These are phyloP conservation scores for Cecidostiba fungosa DNA, from an alignment of 2,888 invertebrate genomes.

Conservation along the genomic window DNA sequence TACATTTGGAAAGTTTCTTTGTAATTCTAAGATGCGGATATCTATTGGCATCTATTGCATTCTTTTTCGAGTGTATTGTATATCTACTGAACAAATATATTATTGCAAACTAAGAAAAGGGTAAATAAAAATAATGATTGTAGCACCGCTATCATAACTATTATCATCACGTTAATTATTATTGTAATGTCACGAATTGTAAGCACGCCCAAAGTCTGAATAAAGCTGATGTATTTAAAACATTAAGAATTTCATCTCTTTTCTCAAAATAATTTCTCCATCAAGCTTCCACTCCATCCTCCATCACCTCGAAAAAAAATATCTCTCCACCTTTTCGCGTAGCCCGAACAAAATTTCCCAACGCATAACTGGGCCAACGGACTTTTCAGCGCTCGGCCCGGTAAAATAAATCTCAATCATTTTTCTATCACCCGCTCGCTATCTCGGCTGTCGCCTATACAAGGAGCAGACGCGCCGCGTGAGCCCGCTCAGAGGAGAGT, in stretches of 20 bases:
- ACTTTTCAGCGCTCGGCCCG: neutral
- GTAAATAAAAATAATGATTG: too few relatives aligned
- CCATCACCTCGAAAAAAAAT: neutral
- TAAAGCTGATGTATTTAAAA: too few relatives aligned
- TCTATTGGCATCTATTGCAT: neutral
- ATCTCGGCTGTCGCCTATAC: neutral
- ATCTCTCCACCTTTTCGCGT: neutral
- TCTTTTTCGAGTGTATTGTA: neutral
- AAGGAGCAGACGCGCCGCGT: neutral
- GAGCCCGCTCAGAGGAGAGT: neutral
- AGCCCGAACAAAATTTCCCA: neutral
- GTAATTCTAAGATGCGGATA: neutral
- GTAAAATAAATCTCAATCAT: slow-evolving; percentile 10
- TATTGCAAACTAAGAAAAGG: neutral
- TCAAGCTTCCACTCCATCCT: neutral
- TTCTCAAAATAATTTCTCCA: neutral
- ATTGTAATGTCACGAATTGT: too few relatives aligned
- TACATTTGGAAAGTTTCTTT: neutral
- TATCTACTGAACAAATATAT: neutral
- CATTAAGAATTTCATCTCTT: neutral
- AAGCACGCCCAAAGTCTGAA: too few relatives aligned
- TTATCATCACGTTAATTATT: too few relatives aligned
- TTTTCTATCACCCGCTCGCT: slow-evolving; percentile 12
- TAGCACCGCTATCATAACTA: too few relatives aligned
- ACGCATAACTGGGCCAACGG: neutral